These are phyloP conservation scores for Drosophila seguyi DNA, from an alignment of 1,140 invertebrate genomes.

Conservation along the genomic window DNA sequence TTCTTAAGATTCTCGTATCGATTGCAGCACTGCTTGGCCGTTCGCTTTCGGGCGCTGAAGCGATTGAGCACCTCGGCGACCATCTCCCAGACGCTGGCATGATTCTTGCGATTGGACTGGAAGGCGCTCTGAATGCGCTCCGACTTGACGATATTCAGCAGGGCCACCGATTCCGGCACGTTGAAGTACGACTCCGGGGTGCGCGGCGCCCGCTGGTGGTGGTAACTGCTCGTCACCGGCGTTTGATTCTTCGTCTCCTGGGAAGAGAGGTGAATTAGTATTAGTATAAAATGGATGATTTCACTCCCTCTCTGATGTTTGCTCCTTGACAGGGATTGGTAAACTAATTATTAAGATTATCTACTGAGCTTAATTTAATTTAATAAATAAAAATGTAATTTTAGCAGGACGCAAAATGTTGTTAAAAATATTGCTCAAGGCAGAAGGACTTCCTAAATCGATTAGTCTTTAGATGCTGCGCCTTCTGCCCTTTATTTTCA, in stretches of 20 bases:
- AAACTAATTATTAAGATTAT: too few relatives aligned
- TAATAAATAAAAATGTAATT: too few relatives aligned
- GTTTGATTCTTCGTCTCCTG: slow-evolving; percentile 75
- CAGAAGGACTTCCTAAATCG: too few relatives aligned
- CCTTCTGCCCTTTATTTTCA: too few relatives aligned
- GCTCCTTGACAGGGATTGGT: too few relatives aligned
- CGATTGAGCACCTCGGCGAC: slow-evolving; percentile 83
- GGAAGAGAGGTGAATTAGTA: too few relatives aligned
- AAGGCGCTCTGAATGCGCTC: slow-evolving; percentile 84
- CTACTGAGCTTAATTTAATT: too few relatives aligned
- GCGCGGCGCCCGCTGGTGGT: slow-evolving; percentile 81
- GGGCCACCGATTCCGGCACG: slow-evolving; percentile 80
- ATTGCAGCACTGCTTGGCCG: slow-evolving; percentile 83
- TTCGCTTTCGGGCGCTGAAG: slow-evolving; percentile 74
- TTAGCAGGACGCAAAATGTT: too few relatives aligned
- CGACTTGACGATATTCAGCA: slow-evolving; percentile 83
- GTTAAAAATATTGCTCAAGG: too few relatives aligned
- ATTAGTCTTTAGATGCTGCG: too few relatives aligned
- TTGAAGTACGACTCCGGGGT: slow-evolving; percentile 84
- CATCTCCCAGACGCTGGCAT: slow-evolving; percentile 84
- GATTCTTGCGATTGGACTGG: slow-evolving; percentile 83
- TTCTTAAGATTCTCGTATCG: slow-evolving; percentile 84
- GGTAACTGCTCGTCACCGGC: slow-evolving; percentile 68
- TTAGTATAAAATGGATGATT: too few relatives aligned
- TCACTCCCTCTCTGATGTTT: too few relatives aligned